These are phyloP conservation scores for Trachelus troglodyta DNA, from an alignment of 2,888 invertebrate genomes.

Conservation along the genomic window DNA sequence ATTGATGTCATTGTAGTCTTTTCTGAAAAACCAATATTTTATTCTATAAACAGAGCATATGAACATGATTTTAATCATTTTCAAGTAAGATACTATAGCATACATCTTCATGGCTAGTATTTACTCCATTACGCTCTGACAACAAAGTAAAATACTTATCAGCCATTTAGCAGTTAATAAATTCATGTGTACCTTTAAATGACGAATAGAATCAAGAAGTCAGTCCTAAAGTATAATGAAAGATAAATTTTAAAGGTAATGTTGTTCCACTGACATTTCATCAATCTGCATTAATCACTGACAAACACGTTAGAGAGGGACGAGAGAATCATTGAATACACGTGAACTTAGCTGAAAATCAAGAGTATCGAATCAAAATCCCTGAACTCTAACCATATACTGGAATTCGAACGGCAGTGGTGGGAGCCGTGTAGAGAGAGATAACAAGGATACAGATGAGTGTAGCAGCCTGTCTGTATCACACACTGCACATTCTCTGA, in stretches of 20 bases:
- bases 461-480: too few species aligned
- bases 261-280: neutral
- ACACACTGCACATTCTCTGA: too few species aligned
- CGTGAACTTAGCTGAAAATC: neutral
- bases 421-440: too few species aligned
- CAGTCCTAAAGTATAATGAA: neutral
- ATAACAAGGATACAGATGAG: too few species aligned
- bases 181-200: neutral
- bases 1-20: slow-evolving; percentile 79
- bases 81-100: neutral
- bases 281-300: neutral
- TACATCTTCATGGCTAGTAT: neutral
- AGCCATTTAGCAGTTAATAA: neutral
- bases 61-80: neutral
- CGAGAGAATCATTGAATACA: neutral
- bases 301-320: neutral
- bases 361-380: too few species aligned
- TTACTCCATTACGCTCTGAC: neutral
- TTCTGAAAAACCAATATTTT: neutral
- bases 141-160: neutral
- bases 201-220: neutral
- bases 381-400: too few species aligned
- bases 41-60: neutral
- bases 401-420: too few species aligned
- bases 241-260: neutral